phyloP scores from a whole-genome alignment of 2,797 vertebrate genomes.

The Emydoidea blandingii region DNA sequence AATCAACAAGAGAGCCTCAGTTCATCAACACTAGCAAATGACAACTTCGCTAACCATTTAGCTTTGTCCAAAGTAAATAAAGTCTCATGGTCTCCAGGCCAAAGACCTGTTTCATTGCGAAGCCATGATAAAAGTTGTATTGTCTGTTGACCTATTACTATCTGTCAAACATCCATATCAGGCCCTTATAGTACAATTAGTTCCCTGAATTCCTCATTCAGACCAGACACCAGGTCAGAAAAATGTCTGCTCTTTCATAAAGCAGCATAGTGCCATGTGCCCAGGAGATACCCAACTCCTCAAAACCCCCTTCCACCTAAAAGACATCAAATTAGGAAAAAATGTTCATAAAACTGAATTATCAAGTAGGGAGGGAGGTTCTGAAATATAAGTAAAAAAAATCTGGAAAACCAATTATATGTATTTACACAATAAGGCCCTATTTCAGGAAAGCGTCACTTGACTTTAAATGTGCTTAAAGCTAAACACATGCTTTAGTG shows the following conservation, averaged over 20 bases:
- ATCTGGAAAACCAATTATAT: background rate
- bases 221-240: background rate
- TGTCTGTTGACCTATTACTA: background rate
- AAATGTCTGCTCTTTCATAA: conserved; percentile 50
- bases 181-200: conserved; percentile 14
- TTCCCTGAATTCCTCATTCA: conserved; percentile 36
- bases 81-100: background rate
- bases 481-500: background rate
- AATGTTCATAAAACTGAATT: background rate
- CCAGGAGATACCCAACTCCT: background rate
- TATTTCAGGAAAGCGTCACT: background rate
- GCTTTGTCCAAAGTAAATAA: background rate
- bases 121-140: background rate
- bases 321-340: conserved; percentile 31
- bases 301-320: conserved; percentile 27
- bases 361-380: background rate
- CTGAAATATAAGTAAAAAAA: background rate
- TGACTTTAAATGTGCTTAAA: background rate
- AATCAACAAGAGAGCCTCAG: background rate
- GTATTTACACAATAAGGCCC: background rate
- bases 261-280: background rate
- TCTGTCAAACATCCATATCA: background rate
- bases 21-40: background rate
- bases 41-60: background rate
- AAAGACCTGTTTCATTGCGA: background rate